These are phyloP conservation scores for Spinus pinus DNA, from an alignment of 2,797 vertebrate species.

Conservation along the genomic window DNA sequence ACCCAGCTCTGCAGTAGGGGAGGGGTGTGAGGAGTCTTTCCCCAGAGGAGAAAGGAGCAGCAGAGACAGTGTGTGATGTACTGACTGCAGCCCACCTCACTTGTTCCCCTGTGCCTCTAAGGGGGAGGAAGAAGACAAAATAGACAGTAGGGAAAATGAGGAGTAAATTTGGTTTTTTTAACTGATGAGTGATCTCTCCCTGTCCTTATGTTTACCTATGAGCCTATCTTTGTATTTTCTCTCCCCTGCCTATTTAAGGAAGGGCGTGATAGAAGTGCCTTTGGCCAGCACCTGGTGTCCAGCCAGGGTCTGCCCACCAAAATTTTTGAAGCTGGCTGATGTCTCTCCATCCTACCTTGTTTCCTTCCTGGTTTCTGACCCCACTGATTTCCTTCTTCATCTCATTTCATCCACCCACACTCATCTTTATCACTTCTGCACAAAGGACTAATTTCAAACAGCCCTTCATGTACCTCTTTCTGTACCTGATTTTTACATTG, in stretches of 20 bases:
- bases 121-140: neutral
- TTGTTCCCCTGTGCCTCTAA: too few relatives aligned
- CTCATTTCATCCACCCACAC: neutral
- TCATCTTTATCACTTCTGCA: neutral
- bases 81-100: neutral
- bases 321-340: neutral
- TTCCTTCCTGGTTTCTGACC: neutral
- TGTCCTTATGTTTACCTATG: neutral
- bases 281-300: neutral
- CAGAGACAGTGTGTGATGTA: neutral
- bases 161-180: neutral
- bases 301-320: neutral
- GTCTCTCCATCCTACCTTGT: neutral
- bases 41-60: neutral
- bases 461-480: neutral
- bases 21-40: neutral
- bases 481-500: neutral
- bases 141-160: neutral
- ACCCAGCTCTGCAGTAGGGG: accelerated
- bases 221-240: neutral
- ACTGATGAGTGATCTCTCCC: neutral
- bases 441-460: neutral
- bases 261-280: neutral
- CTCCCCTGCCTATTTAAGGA: neutral
- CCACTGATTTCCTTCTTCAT: neutral